phyloP scores from a whole-genome alignment of 2,888 invertebrate genomes.

The Lasioglossum villosulum region DNA sequence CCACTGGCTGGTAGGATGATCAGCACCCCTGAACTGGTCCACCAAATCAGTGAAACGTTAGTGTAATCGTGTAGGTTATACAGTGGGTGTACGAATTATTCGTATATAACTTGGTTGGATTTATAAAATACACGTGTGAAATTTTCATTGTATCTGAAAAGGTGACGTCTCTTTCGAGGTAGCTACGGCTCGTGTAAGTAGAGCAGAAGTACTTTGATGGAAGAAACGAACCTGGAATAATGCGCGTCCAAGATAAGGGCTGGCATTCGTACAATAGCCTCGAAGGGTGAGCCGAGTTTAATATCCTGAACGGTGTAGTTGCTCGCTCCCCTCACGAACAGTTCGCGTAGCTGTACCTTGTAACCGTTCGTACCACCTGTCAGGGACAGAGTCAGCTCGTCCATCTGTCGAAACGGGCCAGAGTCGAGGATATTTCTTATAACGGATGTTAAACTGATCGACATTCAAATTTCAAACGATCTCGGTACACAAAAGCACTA shows the following conservation, averaged over 20 bases:
- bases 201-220: slow-evolving; percentile 22
- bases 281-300: slow-evolving; percentile 88
- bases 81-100: no score
- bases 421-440: not conserved
- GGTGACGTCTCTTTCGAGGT: not conserved
- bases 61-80: no score
- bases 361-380: slow-evolving; percentile 86
- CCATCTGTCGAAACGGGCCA: slow-evolving; percentile 80
- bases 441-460: not conserved
- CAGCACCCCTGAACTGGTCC: slow-evolving; percentile 87
- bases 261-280: slow-evolving; percentile 88
- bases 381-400: slow-evolving; percentile 86
- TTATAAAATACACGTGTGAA: no score
- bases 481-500: not conserved
- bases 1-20: slow-evolving; percentile 90
- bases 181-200: not conserved
- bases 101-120: no score
- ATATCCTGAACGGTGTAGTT: slow-evolving; percentile 85
- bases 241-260: slow-evolving; percentile 88
- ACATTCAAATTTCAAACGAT: not conserved
- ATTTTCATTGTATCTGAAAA: not conserved
- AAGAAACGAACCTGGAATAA: slow-evolving; percentile 85
- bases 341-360: slow-evolving; percentile 84
- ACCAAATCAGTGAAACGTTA: not conserved
- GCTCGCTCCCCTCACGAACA: slow-evolving; percentile 84